Evolutionary conservation across 1,140 invertebrate species (phyloP).

Genomic region (Zeugodacus cucurbitae): DNA sequence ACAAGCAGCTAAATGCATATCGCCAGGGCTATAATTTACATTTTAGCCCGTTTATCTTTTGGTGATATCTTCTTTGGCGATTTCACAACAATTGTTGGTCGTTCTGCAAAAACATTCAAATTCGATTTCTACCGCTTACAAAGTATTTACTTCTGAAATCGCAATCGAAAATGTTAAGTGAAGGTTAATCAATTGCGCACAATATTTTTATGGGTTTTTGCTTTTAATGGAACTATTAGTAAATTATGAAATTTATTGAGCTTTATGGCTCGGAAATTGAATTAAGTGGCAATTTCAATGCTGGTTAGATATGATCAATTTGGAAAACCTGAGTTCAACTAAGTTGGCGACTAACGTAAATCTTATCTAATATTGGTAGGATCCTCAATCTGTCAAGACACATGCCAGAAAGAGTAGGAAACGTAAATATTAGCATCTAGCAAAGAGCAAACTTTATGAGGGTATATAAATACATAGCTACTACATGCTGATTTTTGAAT

Average conservation of each 20-base stretch:
- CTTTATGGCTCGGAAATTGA: not conserved
- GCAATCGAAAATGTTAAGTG: not conserved
- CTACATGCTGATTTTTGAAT: too few relatives aligned
- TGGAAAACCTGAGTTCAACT: too few relatives aligned
- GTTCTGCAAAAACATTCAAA: not conserved
- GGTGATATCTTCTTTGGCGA: constrained; percentile 2
- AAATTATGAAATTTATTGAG: not conserved
- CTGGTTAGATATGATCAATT: too few relatives aligned
- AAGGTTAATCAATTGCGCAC: constrained; percentile 11
- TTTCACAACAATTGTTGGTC: not conserved
- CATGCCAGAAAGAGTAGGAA: too few relatives aligned
- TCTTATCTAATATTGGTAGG: too few relatives aligned
- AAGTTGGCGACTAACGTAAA: too few relatives aligned
- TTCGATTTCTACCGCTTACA: not conserved
- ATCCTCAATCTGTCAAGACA: too few relatives aligned
- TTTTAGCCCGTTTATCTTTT: constrained; percentile 17
- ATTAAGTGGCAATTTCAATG: not conserved
- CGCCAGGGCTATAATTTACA: constrained; percentile 20
- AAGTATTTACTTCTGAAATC: not conserved
- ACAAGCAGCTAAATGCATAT: too few relatives aligned
- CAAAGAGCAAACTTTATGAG: too few relatives aligned
- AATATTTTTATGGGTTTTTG: not conserved
- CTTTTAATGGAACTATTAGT: not conserved
- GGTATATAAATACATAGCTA: too few relatives aligned
- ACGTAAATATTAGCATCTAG: too few relatives aligned